Percentiles rank a stretch among this genome's conserved stretches.
These are phyloP conservation scores for Rhimphoctona megacephalus DNA, from an alignment of 2,888 invertebrate species.

Conservation along the genomic window DNA sequence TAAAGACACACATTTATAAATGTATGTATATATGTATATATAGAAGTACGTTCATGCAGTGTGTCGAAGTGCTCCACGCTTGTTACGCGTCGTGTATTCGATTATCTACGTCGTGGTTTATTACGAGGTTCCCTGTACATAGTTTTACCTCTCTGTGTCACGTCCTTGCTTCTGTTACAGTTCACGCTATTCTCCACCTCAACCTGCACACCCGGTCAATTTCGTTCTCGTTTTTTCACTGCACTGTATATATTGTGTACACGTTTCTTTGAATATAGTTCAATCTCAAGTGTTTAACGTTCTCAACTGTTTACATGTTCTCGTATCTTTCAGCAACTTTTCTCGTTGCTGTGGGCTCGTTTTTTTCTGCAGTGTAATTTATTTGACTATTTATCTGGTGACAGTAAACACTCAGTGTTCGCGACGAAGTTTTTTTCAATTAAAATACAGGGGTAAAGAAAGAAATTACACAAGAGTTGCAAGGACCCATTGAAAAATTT, in stretches of 20 bases:
- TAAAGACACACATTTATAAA: neutral
- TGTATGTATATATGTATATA: neutral
- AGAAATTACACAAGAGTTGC: neutral
- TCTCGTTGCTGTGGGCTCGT: neutral
- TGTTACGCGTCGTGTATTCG: conserved; percentile 83
- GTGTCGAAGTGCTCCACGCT: conserved; percentile 75
- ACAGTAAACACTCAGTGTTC: neutral
- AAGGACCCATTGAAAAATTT: neutral
- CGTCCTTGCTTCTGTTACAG: conserved; percentile 49
- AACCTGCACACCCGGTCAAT: conserved; percentile 31
- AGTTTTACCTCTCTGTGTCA: conserved; percentile 55
- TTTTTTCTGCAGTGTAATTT: neutral
- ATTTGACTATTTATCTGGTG: neutral
- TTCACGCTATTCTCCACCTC: conserved; percentile 44
- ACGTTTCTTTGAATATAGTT: neutral
- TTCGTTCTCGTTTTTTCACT: conserved; percentile 44
- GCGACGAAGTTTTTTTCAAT: neutral
- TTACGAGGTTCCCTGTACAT: conserved; percentile 73
- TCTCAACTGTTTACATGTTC: neutral
- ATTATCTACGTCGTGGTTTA: conserved; percentile 83
- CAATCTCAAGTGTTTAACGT: neutral
- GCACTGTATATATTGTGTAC: neutral
- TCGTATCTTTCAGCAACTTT: neutral
- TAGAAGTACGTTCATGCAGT: conserved; percentile 38
- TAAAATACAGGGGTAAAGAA: neutral